These are phyloP conservation scores for Clistopyga incitator DNA, from an alignment of 2,888 invertebrate genomes.

Conservation along the genomic window DNA sequence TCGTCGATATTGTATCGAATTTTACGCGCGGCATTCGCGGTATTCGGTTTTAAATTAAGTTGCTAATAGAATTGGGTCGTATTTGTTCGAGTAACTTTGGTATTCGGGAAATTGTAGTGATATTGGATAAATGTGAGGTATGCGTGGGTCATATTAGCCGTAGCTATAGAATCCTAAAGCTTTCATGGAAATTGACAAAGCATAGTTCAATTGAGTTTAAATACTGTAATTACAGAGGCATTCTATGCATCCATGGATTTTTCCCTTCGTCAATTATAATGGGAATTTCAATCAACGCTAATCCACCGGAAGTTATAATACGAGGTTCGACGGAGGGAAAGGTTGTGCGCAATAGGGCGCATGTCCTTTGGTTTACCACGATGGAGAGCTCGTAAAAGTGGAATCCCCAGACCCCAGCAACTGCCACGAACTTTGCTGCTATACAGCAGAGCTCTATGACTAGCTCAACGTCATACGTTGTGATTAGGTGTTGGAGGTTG, in stretches of 20 bases:
- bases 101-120: conserved; percentile 8
- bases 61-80: conserved; percentile 17
- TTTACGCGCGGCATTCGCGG: conserved; percentile 6
- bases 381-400: conserved; percentile 47
- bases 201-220: background rate
- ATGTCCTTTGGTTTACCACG: conserved; percentile 48
- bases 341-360: conserved; percentile 52
- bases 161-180: background rate
- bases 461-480: conserved; percentile 61
- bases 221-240: conserved; percentile 27
- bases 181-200: background rate
- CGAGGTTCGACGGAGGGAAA: conserved; percentile 15
- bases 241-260: conserved; percentile 15
- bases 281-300: conserved; percentile 49
- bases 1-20: conserved; percentile 10
- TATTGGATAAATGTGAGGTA: conserved; percentile 10
- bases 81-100: conserved; percentile 10
- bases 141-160: background rate
- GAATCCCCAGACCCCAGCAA: conserved; percentile 34
- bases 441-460: conserved; percentile 21
- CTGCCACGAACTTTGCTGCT: conserved; percentile 33
- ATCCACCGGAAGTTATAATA: conserved; percentile 36
- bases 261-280: conserved; percentile 26
- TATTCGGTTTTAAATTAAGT: conserved; percentile 9
- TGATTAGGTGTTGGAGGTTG: conserved; percentile 63